A percentile compares a stretch with the other conserved stretches of the same genome.
These are phyloP conservation scores for Catharus minimus DNA, from an alignment of 2,113 vertebrate genomes.

Conservation along the genomic window DNA sequence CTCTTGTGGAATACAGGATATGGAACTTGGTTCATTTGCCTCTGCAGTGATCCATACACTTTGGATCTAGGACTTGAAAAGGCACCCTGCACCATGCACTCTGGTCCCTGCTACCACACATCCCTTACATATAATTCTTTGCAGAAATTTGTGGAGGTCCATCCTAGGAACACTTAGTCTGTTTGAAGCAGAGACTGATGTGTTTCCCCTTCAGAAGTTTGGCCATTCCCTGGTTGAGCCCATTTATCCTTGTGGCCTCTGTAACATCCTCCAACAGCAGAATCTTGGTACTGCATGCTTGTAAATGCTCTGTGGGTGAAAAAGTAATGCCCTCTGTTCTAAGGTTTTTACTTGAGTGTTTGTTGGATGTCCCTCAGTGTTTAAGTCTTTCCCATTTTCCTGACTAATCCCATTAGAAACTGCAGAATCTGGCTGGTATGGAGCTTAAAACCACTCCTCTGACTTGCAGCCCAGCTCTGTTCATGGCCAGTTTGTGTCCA, in stretches of 20 bases:
- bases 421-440: neutral
- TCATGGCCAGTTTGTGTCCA: neutral
- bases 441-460: neutral
- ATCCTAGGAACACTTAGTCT: neutral
- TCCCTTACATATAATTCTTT: neutral
- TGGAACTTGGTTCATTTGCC: neutral
- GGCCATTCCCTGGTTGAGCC: neutral
- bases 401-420: neutral
- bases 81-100: neutral
- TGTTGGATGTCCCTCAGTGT: neutral
- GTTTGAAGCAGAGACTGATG: neutral
- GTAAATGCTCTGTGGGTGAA: neutral
- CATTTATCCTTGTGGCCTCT: neutral
- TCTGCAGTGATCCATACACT: neutral
- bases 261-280: neutral
- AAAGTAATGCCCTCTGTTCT: neutral
- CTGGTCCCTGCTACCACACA: neutral
- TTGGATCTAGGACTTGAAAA: neutral
- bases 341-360: neutral
- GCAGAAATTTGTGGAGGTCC: neutral
- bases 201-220: neutral
- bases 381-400: neutral
- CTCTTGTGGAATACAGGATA: neutral
- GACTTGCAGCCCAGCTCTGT: neutral
- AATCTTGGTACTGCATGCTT: neutral